Percentiles rank a stretch among this genome's conserved stretches.
phyloP scores from a whole-genome alignment of 2,113 vertebrate species.

The Mesitornis unicolor region DNA sequence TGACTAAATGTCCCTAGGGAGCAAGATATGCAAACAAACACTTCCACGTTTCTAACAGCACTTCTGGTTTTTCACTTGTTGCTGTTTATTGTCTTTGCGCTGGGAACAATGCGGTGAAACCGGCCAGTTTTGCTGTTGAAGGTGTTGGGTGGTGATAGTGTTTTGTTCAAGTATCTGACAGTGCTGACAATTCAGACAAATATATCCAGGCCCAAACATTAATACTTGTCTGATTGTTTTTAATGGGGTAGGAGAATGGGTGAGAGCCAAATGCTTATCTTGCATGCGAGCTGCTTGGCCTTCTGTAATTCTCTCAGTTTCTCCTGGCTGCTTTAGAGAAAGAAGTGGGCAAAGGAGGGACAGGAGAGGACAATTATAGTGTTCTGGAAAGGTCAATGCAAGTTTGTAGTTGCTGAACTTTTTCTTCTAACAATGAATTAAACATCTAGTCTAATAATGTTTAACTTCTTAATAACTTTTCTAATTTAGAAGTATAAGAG shows the following conservation, averaged over 20 bases:
- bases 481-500: neutral
- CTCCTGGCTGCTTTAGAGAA: neutral
- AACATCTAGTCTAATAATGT: neutral
- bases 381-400: neutral
- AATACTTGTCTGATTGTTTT: neutral
- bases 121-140: neutral
- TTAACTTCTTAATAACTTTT: neutral
- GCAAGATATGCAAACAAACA: neutral
- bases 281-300: neutral
- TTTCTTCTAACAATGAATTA: neutral
- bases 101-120: neutral
- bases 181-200: neutral
- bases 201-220: neutral
- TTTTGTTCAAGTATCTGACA: neutral
- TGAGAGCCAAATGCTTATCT: neutral
- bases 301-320: neutral
- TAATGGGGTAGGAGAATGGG: neutral
- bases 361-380: neutral
- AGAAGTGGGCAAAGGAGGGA: neutral
- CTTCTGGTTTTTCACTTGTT: neutral
- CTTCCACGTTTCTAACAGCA: constrained; percentile 7
- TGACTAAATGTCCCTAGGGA: neutral
- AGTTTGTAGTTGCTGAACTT: neutral
- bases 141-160: neutral
- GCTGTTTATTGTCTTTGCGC: neutral